Conservation (phyloP, 2,888 invertebrate genomes). For the Rotaria sp. region DNA sequence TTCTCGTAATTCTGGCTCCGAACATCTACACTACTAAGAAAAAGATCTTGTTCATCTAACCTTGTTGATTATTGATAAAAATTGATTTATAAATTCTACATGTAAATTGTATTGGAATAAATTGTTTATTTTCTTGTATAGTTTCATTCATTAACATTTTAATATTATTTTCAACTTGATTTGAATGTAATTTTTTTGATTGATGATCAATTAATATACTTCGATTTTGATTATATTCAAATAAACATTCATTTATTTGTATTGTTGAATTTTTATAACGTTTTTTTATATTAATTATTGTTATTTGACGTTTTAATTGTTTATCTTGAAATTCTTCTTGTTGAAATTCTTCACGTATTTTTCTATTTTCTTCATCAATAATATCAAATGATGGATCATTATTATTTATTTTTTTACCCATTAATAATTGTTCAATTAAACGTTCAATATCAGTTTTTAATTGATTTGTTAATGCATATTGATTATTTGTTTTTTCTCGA, state of each 20-base stretch:
- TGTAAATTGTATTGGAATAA: conserved; percentile 26
- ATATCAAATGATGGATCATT: not conserved
- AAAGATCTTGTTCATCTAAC: not conserved
- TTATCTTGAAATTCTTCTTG: not conserved
- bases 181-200: not conserved
- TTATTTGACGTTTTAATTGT: not conserved
- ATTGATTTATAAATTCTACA: not conserved
- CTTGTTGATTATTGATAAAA: not conserved
- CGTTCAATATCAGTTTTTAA: conserved; percentile 5
- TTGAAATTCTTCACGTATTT: not conserved
- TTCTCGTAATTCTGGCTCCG: too few species aligned
- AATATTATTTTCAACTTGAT: conserved; percentile 8
- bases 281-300: not conserved
- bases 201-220: conserved; percentile 1
- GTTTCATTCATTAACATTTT: conserved; percentile 11
- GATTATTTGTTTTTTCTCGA: conserved; percentile 20
- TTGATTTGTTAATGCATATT: not conserved
- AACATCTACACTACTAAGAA: too few species aligned
- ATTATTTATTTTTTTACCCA: not conserved
- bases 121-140: conserved; percentile 15
- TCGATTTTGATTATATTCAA: conserved; percentile 5
- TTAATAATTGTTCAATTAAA: conserved; percentile 19
- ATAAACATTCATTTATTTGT: conserved; percentile 4
- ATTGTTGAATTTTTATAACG: conserved; percentile 19
- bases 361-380: not conserved